These are phyloP conservation scores for Emys orbicularis DNA, from an alignment of 2,797 vertebrate genomes.

Conservation along the genomic window DNA sequence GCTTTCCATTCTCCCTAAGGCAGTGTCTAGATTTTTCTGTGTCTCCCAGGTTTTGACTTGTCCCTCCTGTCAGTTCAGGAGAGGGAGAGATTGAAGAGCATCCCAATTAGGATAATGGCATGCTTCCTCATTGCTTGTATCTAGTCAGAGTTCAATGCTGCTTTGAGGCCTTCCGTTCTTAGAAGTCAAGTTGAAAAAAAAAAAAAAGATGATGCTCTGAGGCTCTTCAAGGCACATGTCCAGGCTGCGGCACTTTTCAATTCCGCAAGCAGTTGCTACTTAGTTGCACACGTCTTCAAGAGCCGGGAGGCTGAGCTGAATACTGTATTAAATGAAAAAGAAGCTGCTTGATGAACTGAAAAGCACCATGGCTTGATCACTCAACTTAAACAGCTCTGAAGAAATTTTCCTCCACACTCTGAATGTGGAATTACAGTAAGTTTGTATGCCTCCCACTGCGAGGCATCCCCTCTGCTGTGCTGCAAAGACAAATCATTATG, in stretches of 20 bases:
- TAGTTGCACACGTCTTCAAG: neutral
- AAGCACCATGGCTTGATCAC: neutral
- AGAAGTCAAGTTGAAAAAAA: neutral
- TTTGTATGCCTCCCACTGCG: neutral
- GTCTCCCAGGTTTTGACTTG: neutral
- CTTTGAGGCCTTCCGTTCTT: neutral
- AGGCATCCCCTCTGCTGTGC: neutral
- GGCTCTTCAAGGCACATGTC: neutral
- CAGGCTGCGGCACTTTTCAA: neutral
- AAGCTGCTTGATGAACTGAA: conserved; percentile 31
- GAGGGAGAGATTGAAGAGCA: neutral
- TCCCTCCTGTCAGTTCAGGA: neutral
- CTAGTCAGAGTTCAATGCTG: neutral
- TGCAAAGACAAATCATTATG: neutral
- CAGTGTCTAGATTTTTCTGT: neutral
- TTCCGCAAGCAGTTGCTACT: neutral
- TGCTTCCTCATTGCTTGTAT: neutral
- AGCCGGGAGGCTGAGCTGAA: neutral
- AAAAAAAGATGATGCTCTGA: neutral
- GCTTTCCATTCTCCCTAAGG: neutral
- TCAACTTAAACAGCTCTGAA: conserved; percentile 32
- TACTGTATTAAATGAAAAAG: conserved; percentile 3
- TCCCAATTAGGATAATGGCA: rapidly evolving
- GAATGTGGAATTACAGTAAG: neutral
- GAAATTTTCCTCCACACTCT: neutral